phyloP scores from a whole-genome alignment of 2,113 vertebrate genomes.

The Rhipidura dahli region DNA sequence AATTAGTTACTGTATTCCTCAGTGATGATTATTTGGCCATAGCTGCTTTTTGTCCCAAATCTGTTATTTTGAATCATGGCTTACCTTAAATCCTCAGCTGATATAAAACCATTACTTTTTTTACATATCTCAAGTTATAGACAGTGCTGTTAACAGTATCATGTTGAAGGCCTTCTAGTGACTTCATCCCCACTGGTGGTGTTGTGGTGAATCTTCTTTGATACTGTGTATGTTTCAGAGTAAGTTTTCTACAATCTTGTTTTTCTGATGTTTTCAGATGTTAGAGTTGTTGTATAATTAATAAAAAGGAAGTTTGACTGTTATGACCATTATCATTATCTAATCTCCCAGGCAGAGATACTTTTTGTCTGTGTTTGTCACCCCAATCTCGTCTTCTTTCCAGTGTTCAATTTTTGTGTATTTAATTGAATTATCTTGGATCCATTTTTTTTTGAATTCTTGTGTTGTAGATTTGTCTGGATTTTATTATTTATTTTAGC shows the following conservation, averaged over 20 bases:
- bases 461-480: neutral
- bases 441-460: neutral
- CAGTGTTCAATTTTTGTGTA: neutral
- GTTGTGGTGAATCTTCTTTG: neutral
- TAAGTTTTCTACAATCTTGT: neutral
- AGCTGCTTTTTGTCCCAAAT: neutral
- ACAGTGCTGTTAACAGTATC: neutral
- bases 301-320: neutral
- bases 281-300: neutral
- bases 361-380: neutral
- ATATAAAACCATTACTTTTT: neutral
- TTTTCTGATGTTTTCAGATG: neutral
- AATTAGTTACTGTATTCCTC: neutral
- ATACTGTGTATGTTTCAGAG: neutral
- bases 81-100: neutral
- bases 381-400: neutral
- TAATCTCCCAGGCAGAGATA: neutral
- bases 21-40: neutral
- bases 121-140: neutral
- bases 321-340: neutral
- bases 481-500: neutral
- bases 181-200: neutral
- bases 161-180: neutral
- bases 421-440: neutral
- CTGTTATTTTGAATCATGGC: neutral